A percentile compares a stretch with the other conserved stretches of the same genome.
These are phyloP conservation scores for Enteromius treurensis DNA, from an alignment of 2,797 vertebrate genomes.

Conservation along the genomic window DNA sequence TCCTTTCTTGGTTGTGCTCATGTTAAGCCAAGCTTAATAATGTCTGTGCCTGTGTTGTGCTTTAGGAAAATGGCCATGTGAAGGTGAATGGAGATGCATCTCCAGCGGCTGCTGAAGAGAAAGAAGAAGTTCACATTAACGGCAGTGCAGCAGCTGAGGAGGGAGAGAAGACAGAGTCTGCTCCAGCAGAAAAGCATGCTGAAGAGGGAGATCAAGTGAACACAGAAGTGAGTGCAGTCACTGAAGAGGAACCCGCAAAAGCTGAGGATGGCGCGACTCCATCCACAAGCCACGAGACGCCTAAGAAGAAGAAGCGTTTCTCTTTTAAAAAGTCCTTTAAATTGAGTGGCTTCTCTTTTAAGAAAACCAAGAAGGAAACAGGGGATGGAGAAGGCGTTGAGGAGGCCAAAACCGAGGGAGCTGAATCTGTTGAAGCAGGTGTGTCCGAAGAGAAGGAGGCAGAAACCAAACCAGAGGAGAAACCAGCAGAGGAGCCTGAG, in stretches of 20 bases:
- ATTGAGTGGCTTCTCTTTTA: conserved; percentile 94
- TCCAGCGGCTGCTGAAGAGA: conserved; percentile 85
- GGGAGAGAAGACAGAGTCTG: conserved; percentile 68
- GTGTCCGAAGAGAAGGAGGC: conserved; percentile 74
- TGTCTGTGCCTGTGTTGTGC: conserved; percentile 26
- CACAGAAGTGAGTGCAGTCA: conserved; percentile 70
- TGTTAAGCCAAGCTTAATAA: not conserved
- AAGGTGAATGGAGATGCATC: conserved; percentile 93
- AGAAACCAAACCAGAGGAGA: conserved; percentile 65
- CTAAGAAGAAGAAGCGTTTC: conserved; percentile 97
- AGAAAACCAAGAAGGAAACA: conserved; percentile 93
- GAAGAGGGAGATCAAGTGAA: conserved; percentile 71
- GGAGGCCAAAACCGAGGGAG: conserved; percentile 79
- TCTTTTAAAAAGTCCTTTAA: conserved; percentile 98
- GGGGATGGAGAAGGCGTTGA: conserved; percentile 78
- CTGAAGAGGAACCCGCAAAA: conserved; percentile 74
- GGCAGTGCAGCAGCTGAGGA: conserved; percentile 84
- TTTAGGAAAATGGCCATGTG: conserved; percentile 91
- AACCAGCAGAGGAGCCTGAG: conserved; percentile 60
- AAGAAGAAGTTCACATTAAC: conserved; percentile 89
- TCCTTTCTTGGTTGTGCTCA: conserved; percentile 27
- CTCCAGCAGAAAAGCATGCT: conserved; percentile 66
- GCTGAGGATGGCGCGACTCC: conserved; percentile 82
- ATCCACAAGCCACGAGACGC: conserved; percentile 88
- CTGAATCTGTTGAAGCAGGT: conserved; percentile 69